A percentile compares a stretch with the other conserved stretches of the same genome.
phyloP scores from a whole-genome alignment of 2,797 vertebrate species.

The Megalops cyprinoides region DNA sequence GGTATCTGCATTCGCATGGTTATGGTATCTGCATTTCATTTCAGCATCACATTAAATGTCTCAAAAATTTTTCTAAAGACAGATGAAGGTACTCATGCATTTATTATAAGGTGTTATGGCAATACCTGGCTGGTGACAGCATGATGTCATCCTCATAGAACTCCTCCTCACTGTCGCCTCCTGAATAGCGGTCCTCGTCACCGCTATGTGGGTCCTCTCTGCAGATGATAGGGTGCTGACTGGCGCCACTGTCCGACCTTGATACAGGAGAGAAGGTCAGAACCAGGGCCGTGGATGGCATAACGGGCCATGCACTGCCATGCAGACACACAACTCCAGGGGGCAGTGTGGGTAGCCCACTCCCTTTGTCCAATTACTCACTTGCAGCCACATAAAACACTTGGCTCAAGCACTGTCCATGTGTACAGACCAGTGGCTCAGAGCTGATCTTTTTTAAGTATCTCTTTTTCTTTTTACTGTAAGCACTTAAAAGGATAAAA shows the following conservation, averaged over 20 bases:
- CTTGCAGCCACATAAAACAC: neutral
- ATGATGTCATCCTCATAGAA: constrained; percentile 91
- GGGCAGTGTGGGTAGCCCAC: constrained; percentile 51
- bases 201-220: constrained; percentile 80
- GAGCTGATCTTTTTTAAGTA: neutral
- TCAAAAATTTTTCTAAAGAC: neutral
- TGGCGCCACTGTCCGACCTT: constrained; percentile 87
- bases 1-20: too few relatives aligned
- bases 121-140: constrained; percentile 85
- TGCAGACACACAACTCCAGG: constrained; percentile 68
- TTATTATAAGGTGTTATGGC: neutral
- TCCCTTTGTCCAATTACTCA: neutral
- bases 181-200: constrained; percentile 81
- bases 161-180: constrained; percentile 93
- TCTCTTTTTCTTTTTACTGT: neutral
- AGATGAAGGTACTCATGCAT: too few relatives aligned
- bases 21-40: neutral
- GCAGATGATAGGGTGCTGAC: constrained; percentile 85
- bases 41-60: neutral
- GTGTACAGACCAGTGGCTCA: neutral
- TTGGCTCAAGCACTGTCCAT: neutral
- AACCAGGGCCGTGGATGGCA: neutral
- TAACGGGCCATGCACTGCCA: constrained; percentile 66
- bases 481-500: neutral
- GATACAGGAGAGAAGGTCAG: constrained; percentile 27